Evolutionary conservation across 2,113 vertebrate species (phyloP), one percentile per base, ranked within the genome.

Genomic region (Sciurus niger): DNA sequence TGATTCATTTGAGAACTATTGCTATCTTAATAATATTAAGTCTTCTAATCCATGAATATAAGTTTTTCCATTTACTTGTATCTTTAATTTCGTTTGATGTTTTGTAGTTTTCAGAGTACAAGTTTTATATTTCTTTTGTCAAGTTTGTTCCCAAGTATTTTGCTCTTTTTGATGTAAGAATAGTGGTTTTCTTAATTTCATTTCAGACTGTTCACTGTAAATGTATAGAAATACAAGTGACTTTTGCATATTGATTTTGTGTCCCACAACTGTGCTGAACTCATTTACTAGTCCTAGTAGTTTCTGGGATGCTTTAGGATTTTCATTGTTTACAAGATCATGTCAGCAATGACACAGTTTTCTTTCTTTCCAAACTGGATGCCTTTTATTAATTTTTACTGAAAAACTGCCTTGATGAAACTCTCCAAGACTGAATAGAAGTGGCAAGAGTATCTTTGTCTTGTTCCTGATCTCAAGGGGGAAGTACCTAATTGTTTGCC

Each of bases 141-240:
- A 86, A 78, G 34, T 73, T 84, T 88, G 65, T 78, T 78, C 46
- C 63, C 43, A 93, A 83, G 32, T 82, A 82, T 90, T 70, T 89
- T 92, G 43, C 28, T 85, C 20, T 53, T 74, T 84, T 88, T 77
- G 48, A 78, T 63, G 28, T 25, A 77, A 86, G 6, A 90, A n/a
- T 85, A 92, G 43, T 73, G 51, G 14, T 84, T 96, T 84, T 84
- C 79, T 85, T 82, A 86, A 78, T 94, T 90, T 85, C 16, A 60
- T 84, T 82, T 90, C 55, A 82, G 34, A 87, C 70, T 63, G 18
- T 53, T 55, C 12, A 78, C 14, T 82, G 6, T 78, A 77, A 88
- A 12, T 89, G 22, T 28, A 43, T 67, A 55, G 34, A 79, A 84
- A 89, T 89, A 86, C 17, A 77, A 68, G 10, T 76, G 25, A 89